These are phyloP conservation scores for Takifugu flavidus DNA, from an alignment of 2,113 vertebrate species.

Conservation along the genomic window DNA sequence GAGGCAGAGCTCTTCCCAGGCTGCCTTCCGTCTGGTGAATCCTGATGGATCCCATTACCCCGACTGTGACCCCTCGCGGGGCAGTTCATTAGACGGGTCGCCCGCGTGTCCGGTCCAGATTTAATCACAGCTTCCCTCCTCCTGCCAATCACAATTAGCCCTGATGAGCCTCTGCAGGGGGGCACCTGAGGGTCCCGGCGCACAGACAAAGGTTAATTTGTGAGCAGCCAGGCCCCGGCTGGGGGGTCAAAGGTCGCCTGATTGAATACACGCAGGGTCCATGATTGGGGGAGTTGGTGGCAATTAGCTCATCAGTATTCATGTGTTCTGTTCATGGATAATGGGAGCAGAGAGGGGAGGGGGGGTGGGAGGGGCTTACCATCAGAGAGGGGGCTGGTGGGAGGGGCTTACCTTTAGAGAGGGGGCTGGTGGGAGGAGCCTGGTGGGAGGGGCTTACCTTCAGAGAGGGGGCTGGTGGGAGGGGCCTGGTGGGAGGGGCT, in stretches of 20 bases:
- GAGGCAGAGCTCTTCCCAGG: no score
- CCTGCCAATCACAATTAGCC: slow-evolving; percentile 75
- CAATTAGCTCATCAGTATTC: slow-evolving; percentile 73
- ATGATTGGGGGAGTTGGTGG: slow-evolving; percentile 33
- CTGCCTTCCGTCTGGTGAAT: slow-evolving; percentile 28
- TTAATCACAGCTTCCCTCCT: slow-evolving; percentile 71
- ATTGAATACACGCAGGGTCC: slow-evolving; percentile 58
- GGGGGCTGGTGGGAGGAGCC: no score
- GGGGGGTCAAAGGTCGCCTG: slow-evolving; percentile 54
- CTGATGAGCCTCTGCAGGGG: slow-evolving; percentile 61
- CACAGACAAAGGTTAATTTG: slow-evolving; percentile 73
- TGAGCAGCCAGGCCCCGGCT: slow-evolving; percentile 54
- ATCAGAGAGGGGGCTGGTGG: slow-evolving; percentile 19
- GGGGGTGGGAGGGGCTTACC: slow-evolving; percentile 34
- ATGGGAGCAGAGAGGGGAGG: slow-evolving; percentile 31
- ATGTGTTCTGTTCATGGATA: slow-evolving; percentile 54
- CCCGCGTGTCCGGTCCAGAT: slow-evolving; percentile 65
- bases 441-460: no score
- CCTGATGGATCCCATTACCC: slow-evolving; percentile 73
- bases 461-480: no score
- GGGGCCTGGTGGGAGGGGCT: no score
- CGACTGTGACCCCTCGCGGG: slow-evolving; percentile 60
- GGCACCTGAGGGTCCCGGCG: slow-evolving; percentile 46
- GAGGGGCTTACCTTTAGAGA: no score
- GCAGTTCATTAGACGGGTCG: slow-evolving; percentile 72